These are phyloP conservation scores for Kryphioiulus occultus DNA, from an alignment of 2,888 invertebrate genomes.

Conservation along the genomic window DNA sequence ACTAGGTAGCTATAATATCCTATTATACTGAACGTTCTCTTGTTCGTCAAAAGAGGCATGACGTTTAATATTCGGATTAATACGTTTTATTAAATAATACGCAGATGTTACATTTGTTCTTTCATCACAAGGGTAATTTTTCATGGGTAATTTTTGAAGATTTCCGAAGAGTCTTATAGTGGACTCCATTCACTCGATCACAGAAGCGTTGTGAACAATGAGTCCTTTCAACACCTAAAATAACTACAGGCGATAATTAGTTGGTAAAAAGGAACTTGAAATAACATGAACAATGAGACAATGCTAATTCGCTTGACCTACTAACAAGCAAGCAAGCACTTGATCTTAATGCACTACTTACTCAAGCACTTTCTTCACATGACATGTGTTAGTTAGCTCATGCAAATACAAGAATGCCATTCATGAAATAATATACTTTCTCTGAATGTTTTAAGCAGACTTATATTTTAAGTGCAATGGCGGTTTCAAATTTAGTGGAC, in stretches of 20 bases:
- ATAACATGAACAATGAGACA: neutral
- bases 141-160: too few species aligned
- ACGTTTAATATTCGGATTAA: too few species aligned
- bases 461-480: neutral
- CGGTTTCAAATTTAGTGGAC: neutral
- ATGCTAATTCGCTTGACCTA: constrained; percentile 7
- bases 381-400: neutral
- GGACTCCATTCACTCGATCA: too few species aligned
- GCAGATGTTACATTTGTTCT: too few species aligned
- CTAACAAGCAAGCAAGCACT: neutral
- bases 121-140: too few species aligned
- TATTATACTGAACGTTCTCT: too few species aligned
- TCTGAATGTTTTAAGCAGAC: too few species aligned
- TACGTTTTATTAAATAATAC: too few species aligned
- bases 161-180: too few species aligned
- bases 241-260: neutral
- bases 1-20: too few species aligned
- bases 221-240: neutral
- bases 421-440: constrained; percentile 4
- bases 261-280: neutral
- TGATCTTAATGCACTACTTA: neutral
- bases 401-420: neutral
- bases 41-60: too few species aligned
- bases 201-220: too few species aligned
- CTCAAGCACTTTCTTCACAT: neutral